phyloP scores from a whole-genome alignment of 2,797 vertebrate species.

The Oryzias dopingdopingensis region DNA sequence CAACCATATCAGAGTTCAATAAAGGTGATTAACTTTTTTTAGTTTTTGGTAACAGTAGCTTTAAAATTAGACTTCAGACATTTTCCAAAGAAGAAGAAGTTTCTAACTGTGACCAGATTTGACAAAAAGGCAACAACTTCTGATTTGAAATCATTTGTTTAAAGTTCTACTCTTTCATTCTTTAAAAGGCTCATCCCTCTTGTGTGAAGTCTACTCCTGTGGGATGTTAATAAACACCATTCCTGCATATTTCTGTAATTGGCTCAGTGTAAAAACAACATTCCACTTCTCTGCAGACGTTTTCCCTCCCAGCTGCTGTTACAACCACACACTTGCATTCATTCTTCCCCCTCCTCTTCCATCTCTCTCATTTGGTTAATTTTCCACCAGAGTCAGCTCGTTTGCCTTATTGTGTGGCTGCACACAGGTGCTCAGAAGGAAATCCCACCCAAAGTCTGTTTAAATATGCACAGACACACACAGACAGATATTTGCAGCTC shows the following conservation, averaged over 20 bases:
- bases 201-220: constrained; percentile 1
- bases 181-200: not conserved
- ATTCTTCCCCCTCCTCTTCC: not conserved
- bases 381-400: constrained; percentile 55
- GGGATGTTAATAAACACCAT: constrained; percentile 23
- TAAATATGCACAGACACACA: constrained; percentile 1
- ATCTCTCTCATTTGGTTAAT: constrained; percentile 7
- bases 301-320: constrained; percentile 25
- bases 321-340: constrained; percentile 35
- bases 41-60: too few relatives aligned
- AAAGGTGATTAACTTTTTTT: too few relatives aligned
- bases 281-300: constrained; percentile 16
- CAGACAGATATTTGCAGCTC: constrained; percentile 8
- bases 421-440: constrained; percentile 38
- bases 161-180: constrained; percentile 5
- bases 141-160: not conserved
- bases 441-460: constrained; percentile 50
- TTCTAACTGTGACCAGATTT: not conserved
- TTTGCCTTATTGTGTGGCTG: constrained; percentile 30
- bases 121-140: not conserved
- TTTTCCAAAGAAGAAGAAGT: too few relatives aligned
- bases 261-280: constrained; percentile 23
- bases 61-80: too few relatives aligned
- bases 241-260: constrained; percentile 41
- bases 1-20: too few relatives aligned